A percentile compares a stretch with the other conserved stretches of the same genome.
Evolutionary conservation across 1,140 invertebrate genomes (phyloP).

Genomic region (Orius laevigatus): DNA sequence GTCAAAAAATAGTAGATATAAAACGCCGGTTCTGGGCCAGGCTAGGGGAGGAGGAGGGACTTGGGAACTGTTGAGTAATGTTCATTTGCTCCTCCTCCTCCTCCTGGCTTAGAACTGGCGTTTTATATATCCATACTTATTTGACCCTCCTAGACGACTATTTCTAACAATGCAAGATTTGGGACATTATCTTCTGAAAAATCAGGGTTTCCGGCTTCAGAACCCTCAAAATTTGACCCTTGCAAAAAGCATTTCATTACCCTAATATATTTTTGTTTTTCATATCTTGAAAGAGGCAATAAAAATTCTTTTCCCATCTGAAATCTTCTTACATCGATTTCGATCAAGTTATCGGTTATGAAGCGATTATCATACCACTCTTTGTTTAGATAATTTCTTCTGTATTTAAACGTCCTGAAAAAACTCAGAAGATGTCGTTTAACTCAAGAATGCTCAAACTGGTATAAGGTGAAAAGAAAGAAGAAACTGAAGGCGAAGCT

Average conservation of each 20-base stretch:
- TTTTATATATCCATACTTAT: too few species aligned
- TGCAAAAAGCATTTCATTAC: constrained; percentile 26
- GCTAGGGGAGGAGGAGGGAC: too few species aligned
- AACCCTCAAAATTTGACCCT: too few species aligned
- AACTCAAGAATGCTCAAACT: constrained; percentile 32
- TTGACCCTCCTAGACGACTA: too few species aligned
- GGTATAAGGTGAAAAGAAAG: constrained; percentile 39
- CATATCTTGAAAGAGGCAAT: constrained; percentile 49
- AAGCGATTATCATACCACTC: constrained; percentile 61
- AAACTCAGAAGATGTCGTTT: background rate
- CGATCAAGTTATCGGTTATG: constrained; percentile 44
- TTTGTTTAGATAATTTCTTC: constrained; percentile 48
- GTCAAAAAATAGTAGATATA: too few species aligned
- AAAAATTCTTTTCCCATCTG: constrained; percentile 41
- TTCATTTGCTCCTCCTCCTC: too few species aligned
- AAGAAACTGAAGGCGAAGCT: constrained; percentile 41
- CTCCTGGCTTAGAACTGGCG: too few species aligned
- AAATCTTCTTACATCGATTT: constrained; percentile 48
- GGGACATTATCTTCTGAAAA: too few species aligned
- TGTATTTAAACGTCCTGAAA: constrained; percentile 48
- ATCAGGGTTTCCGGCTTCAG: too few species aligned
- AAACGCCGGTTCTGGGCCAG: too few species aligned
- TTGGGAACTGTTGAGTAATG: too few species aligned
- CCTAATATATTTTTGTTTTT: constrained; percentile 42
- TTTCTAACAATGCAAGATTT: too few species aligned